Evolutionary conservation across 2,113 vertebrate species (phyloP).

Genomic region (Melierax canorus): DNA sequence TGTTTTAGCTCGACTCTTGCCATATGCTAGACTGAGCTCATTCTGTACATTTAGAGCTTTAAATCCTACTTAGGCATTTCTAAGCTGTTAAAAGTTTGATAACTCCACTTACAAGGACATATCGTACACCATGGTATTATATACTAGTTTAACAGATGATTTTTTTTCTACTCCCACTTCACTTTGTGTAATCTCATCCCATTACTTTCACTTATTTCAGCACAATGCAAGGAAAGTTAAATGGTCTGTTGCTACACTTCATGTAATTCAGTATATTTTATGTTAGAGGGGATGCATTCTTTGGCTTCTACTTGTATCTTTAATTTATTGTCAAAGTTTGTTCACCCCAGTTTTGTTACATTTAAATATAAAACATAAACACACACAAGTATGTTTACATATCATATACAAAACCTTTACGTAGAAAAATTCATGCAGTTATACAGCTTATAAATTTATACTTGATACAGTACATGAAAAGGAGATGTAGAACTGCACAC

Average conservation of each 20-base stretch:
- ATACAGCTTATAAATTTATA: background rate
- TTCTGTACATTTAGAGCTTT: background rate
- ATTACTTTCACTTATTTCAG: background rate
- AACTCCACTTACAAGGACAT: background rate
- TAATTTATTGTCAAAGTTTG: background rate
- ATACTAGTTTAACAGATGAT: background rate
- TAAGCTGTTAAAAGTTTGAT: background rate
- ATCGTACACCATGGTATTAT: background rate
- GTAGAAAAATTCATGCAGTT: background rate
- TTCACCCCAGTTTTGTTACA: background rate
- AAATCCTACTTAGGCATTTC: background rate
- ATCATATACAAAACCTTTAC: background rate
- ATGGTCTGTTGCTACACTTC: background rate
- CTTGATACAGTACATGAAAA: background rate
- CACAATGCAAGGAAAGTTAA: background rate
- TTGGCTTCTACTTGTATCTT: background rate
- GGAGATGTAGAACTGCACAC: background rate
- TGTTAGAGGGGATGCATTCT: background rate
- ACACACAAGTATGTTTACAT: background rate
- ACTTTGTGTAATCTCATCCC: background rate
- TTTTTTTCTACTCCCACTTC: background rate
- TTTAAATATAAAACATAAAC: background rate
- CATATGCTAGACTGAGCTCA: conserved; percentile 3
- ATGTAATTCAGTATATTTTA: background rate
- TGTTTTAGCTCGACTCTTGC: background rate